A percentile compares a stretch with the other conserved stretches of the same genome.
Conservation (phyloP, 2,113 vertebrate genomes). For the Poeciliopsis retropinna region DNA sequence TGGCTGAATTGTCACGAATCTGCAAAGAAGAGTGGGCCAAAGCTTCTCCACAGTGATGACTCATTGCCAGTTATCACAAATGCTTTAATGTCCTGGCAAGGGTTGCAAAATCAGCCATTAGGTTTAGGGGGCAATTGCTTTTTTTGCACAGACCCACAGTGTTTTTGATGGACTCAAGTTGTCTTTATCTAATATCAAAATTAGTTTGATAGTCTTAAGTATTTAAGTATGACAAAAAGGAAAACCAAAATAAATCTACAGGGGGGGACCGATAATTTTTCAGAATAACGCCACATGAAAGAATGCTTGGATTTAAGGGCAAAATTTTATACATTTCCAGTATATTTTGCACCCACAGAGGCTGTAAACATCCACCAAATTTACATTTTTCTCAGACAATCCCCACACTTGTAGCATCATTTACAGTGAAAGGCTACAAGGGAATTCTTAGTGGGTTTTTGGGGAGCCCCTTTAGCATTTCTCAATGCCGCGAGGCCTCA, state of each 20-base stretch:
- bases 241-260: not conserved
- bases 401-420: constrained; percentile 23
- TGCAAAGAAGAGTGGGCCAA: not conserved
- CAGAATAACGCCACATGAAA: not conserved
- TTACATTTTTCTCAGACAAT: constrained; percentile 12
- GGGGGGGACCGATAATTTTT: too few relatives aligned
- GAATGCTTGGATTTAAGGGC: not conserved
- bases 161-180: not conserved
- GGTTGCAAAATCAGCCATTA: not conserved
- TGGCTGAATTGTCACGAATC: not conserved
- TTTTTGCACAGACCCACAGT: not conserved
- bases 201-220: not conserved
- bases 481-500: not conserved
- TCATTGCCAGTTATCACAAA: not conserved
- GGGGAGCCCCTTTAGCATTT: constrained; percentile 52
- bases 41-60: not conserved
- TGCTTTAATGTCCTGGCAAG: not conserved
- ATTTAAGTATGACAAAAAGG: not conserved
- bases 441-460: constrained; percentile 34
- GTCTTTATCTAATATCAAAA: not conserved
- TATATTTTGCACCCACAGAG: not conserved
- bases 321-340: constrained; percentile 7
- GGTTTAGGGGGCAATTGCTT: not conserved
- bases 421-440: constrained; percentile 25
- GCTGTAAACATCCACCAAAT: constrained; percentile 1